A percentile compares a stretch with the other conserved stretches of the same genome.
Evolutionary conservation across 2,113 vertebrate genomes (phyloP).

Genomic region (Notarius lentiginosus): DNA sequence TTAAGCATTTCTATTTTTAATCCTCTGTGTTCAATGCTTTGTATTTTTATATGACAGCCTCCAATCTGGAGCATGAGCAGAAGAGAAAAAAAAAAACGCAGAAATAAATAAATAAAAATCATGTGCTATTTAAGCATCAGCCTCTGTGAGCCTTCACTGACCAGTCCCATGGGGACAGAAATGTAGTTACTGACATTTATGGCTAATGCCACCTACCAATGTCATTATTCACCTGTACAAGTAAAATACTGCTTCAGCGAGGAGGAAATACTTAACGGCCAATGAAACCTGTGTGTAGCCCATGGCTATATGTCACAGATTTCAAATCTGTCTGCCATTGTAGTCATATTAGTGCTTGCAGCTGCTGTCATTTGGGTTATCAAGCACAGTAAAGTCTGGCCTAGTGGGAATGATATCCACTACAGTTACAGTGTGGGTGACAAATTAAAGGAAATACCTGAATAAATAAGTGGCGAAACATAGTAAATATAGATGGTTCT

Average conservation of each 20-base stretch:
- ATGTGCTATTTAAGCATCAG: neutral
- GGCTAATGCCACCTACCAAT: constrained; percentile 41
- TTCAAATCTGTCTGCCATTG: constrained; percentile 2
- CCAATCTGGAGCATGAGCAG: neutral
- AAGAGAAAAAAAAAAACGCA: neutral
- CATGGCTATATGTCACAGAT: neutral
- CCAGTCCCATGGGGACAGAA: neutral
- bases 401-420: neutral
- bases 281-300: constrained; percentile 2
- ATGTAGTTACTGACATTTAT: constrained; percentile 34
- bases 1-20: neutral
- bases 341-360: neutral
- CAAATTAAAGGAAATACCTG: neutral
- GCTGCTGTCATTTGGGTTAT: constrained; percentile 13
- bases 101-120: neutral
- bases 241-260: constrained; percentile 25
- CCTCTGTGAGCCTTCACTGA: neutral
- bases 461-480: neutral
- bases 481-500: neutral
- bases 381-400: neutral
- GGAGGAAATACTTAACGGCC: constrained; percentile 7
- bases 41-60: neutral
- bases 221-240: constrained; percentile 40
- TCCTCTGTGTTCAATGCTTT: neutral
- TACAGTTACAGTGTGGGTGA: neutral